Evolutionary conservation across 2,113 vertebrate genomes (phyloP), one percentile per base, ranked within the genome.

Genomic region (Limnothrissa miodon): DNA sequence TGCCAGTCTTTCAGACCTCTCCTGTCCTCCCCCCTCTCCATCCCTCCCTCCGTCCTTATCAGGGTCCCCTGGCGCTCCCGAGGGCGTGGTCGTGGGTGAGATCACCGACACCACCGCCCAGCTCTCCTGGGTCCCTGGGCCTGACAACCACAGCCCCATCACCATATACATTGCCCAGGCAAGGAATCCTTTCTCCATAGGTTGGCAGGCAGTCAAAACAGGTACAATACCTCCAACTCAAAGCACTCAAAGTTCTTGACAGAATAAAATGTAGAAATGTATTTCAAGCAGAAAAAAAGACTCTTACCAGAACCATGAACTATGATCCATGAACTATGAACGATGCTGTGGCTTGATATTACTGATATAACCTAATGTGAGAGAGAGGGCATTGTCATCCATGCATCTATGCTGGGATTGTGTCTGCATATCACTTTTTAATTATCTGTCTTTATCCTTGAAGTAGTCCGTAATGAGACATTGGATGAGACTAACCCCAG

Each of bases 201-300:
- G 93, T 84, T 95, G 94, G 94, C 94, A 95, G 87, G 92, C 90
- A 13, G 90, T 93, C 79, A 92, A 85, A 81, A 94, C 94, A 91
- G 93, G 93, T 92, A 88, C 56, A 53, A 78, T 78, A 87, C 78
- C 59, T 5, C 23, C 13, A 5, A 56, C 19, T 33, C 66, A 10
- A 62, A 62, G 59, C 59, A n/a, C n/a, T n/a, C n/a, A n/a, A n/a
- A n/a, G n/a, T n/a, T n/a, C n/a, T n/a, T n/a, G n/a, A n/a, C n/a
- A n/a, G n/a, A n/a, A n/a, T n/a, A 36, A 74, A 62, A 29, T 4
- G 33, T 74, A 36, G 33, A 1, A 17, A 36, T 13, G 29, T 74
- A 74, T 74, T 74, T 74, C 36, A 74, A 74, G 42, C 2, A 39
- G 66, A 74, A 74, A 36, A 15, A 33, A 33, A 13, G 8, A 36